These are phyloP conservation scores for Calyptommatus sinebrachiatus DNA, from an alignment of 2,113 vertebrate species.

Conservation along the genomic window DNA sequence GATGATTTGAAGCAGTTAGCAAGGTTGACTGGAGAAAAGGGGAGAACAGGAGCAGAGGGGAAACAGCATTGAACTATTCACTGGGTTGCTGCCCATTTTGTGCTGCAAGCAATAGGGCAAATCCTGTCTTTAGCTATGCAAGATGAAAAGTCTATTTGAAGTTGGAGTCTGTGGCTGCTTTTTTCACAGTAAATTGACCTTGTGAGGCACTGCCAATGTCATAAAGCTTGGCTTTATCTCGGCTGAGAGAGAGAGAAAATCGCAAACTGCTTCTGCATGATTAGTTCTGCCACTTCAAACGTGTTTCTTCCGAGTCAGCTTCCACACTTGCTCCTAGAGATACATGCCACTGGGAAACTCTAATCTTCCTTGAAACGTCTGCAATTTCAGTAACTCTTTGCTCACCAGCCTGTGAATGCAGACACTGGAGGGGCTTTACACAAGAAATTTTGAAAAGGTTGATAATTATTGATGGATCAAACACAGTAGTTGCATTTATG, in stretches of 20 bases:
- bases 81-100: constrained; percentile 54
- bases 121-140: constrained; percentile 63
- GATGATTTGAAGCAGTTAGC: constrained; percentile 51
- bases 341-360: constrained; percentile 73
- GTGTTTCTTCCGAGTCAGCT: constrained; percentile 77
- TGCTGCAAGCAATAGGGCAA: constrained; percentile 59
- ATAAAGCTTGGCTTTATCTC: constrained; percentile 79
- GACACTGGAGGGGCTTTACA: neutral
- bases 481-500: neutral
- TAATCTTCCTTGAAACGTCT: constrained; percentile 69
- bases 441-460: neutral
- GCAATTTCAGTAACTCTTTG: constrained; percentile 74
- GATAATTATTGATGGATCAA: neutral
- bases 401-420: constrained; percentile 36
- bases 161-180: constrained; percentile 72
- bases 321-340: constrained; percentile 77
- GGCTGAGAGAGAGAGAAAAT: constrained; percentile 74
- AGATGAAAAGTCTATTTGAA: constrained; percentile 78
- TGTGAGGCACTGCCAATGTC: constrained; percentile 73
- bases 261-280: constrained; percentile 82
- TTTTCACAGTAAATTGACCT: constrained; percentile 85
- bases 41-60: constrained; percentile 40
- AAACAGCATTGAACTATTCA: constrained; percentile 61
- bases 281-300: constrained; percentile 84
- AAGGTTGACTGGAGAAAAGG: neutral